phyloP scores from a whole-genome alignment of 2,797 vertebrate species.

The Podarcis lilfordi region DNA sequence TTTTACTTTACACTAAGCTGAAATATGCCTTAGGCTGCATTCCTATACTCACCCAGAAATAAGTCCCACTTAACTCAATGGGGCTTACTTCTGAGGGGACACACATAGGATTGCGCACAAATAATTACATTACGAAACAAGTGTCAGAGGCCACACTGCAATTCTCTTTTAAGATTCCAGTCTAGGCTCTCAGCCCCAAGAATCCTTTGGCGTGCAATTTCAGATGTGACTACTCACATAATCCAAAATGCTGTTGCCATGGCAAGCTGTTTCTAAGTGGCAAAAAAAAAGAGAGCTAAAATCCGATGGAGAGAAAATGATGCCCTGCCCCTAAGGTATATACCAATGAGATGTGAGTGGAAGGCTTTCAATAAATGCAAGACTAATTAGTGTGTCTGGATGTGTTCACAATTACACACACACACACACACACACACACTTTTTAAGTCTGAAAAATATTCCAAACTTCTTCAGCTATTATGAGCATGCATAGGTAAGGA shows the following conservation, averaged over 20 bases:
- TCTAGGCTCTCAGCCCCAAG: background rate
- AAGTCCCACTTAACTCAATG: background rate
- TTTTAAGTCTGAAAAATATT: background rate
- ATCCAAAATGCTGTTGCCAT: background rate
- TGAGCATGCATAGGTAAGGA: background rate
- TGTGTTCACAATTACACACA: too few species aligned
- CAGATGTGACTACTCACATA: background rate
- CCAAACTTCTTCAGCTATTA: background rate
- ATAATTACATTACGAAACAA: background rate
- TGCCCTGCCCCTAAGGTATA: background rate
- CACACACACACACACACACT: background rate
- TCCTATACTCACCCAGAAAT: background rate
- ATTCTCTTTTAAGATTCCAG: background rate
- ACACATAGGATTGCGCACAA: too few species aligned
- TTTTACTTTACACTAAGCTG: background rate
- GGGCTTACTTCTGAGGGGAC: too few species aligned
- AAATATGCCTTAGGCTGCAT: background rate
- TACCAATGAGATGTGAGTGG: background rate
- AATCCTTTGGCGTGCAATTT: constrained; percentile 1
- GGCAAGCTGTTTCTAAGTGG: constrained; percentile 4
- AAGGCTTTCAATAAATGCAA: background rate
- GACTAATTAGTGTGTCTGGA: background rate
- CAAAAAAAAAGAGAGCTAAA: background rate
- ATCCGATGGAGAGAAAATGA: background rate
- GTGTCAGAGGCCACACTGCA: background rate